phyloP scores from a whole-genome alignment of 2,113 vertebrate genomes.

The Chloroceryle aenea region DNA sequence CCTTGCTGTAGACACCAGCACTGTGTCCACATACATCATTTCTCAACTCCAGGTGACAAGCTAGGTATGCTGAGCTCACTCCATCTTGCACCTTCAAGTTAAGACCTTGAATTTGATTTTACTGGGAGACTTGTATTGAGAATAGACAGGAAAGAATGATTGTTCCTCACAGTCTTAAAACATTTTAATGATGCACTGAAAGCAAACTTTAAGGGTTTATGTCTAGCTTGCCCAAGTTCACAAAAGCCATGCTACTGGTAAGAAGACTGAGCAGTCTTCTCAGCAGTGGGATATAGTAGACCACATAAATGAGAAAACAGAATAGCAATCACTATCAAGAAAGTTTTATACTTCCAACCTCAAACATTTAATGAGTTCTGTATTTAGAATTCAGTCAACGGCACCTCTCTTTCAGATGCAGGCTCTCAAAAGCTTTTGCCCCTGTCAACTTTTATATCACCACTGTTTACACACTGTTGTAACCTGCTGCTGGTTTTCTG shows the following conservation, averaged over 20 bases:
- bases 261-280: not conserved
- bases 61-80: not conserved
- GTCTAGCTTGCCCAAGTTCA: not conserved
- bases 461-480: not conserved
- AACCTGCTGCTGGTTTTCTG: not conserved
- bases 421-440: not conserved
- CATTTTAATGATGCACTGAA: too few relatives aligned
- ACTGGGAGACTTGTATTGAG: not conserved
- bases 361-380: rapidly evolving
- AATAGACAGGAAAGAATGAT: not conserved
- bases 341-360: not conserved
- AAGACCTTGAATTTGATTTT: not conserved
- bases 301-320: not conserved
- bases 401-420: not conserved
- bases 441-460: not conserved
- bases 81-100: not conserved
- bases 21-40: not conserved
- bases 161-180: not conserved
- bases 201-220: not conserved
- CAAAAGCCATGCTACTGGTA: not conserved
- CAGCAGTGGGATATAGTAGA: not conserved
- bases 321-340: not conserved
- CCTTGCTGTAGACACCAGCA: not conserved
- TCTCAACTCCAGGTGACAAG: not conserved
- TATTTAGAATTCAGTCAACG: not conserved